phyloP scores from a whole-genome alignment of 2,113 vertebrate species.

The Dicentrarchus labrax region DNA sequence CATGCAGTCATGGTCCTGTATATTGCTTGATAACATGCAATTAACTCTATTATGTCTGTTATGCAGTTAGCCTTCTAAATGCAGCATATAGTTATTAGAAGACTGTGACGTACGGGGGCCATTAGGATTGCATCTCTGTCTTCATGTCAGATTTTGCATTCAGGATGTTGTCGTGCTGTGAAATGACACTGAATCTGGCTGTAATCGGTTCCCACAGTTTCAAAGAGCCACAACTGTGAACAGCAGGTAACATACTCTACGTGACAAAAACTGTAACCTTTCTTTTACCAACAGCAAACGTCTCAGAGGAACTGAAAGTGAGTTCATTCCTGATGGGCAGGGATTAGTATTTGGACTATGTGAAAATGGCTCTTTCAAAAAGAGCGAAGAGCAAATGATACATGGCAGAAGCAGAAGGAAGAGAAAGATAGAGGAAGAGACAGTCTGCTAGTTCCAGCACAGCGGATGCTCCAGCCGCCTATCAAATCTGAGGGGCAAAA shows the following conservation, averaged over 20 bases:
- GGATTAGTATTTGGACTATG: constrained; percentile 25
- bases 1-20: background rate
- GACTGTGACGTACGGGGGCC: background rate
- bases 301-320: background rate
- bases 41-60: constrained; percentile 16
- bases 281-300: background rate
- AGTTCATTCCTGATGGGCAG: constrained; percentile 19
- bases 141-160: background rate
- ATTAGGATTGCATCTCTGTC: background rate
- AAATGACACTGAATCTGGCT: background rate
- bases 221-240: background rate
- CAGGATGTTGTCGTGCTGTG: background rate
- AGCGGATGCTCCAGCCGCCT: constrained; percentile 34
- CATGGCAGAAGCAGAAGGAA: constrained; percentile 38
- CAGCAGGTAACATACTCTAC: background rate
- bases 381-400: background rate
- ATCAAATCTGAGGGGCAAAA: constrained; percentile 68
- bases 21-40: background rate
- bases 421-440: constrained; percentile 38
- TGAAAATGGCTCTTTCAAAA: constrained; percentile 19
- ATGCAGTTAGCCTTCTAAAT: background rate
- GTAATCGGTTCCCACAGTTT: background rate
- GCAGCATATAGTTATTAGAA: background rate
- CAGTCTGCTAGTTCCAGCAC: constrained; percentile 43
- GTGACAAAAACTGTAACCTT: background rate